Evolutionary conservation across 2,797 vertebrate genomes (phyloP).

Genomic region (Neomorphus geoffroyi): DNA sequence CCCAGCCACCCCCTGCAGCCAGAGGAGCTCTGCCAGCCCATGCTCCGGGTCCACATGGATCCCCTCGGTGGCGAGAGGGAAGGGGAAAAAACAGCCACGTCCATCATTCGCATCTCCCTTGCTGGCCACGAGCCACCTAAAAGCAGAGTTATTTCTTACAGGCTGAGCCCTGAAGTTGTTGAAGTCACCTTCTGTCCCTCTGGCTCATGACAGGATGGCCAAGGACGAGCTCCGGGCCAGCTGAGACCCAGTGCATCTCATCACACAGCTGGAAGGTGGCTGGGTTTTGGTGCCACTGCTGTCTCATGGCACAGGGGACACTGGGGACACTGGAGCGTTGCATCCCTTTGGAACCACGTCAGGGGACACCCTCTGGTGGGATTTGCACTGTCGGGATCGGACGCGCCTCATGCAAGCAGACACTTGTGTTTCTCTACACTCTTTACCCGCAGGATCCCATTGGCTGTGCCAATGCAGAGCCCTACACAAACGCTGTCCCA

Average conservation of each 20-base stretch:
- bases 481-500: rapidly evolving
- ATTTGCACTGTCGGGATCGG: neutral
- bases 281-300: neutral
- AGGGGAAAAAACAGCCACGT: neutral
- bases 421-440: neutral
- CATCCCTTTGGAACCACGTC: neutral
- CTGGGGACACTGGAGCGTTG: neutral
- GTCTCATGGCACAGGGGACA: rapidly evolving
- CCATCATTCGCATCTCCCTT: neutral
- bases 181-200: neutral
- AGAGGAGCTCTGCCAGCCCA: neutral
- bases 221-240: neutral
- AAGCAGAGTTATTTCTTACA: neutral
- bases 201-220: neutral
- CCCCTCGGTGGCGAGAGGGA: neutral
- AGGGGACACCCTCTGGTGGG: rapidly evolving
- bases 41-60: neutral
- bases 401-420: rapidly evolving
- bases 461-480: rapidly evolving
- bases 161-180: neutral
- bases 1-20: neutral
- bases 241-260: neutral
- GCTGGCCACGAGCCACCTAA: neutral
- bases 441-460: rapidly evolving
- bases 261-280: neutral